Percentiles rank a stretch among this genome's conserved stretches.
phyloP scores from a whole-genome alignment of 2,888 invertebrate genomes.

The Andrena fulva region DNA sequence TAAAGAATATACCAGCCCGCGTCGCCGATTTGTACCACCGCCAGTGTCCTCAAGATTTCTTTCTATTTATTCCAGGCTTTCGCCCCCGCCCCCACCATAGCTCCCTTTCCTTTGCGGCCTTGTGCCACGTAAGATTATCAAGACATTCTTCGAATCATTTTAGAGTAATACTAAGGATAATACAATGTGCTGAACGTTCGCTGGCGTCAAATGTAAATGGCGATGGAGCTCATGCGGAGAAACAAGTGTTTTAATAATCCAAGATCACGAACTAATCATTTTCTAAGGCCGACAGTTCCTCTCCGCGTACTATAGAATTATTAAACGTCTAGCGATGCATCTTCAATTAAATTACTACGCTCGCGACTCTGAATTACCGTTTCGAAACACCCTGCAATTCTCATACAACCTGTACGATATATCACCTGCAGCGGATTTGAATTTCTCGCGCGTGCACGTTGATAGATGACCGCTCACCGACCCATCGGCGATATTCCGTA shows the following conservation, averaged over 20 bases:
- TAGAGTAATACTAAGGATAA: no score
- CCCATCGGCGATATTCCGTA: slow-evolving; percentile 38
- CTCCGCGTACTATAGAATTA: no score
- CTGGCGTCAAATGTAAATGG: no score
- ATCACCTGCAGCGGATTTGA: background rate
- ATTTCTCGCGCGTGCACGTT: background rate
- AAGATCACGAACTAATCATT: background rate
- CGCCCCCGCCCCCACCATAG: background rate
- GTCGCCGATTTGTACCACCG: background rate
- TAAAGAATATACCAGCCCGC: background rate
- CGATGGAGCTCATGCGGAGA: background rate
- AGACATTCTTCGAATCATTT: no score
- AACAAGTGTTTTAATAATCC: background rate
- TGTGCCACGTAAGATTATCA: no score
- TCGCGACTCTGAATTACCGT: no score
- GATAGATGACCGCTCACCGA: background rate
- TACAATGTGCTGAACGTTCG: no score
- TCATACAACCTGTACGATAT: background rate
- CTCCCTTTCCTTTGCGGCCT: slow-evolving; percentile 1
- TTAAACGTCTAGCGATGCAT: no score
- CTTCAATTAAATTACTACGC: no score
- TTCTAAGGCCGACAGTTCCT: background rate
- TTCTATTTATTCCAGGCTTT: slow-evolving; percentile 11
- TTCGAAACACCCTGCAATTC: no score
- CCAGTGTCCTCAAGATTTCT: background rate